phyloP scores from a whole-genome alignment of 2,113 vertebrate genomes.

The Chaetura pelagica region DNA sequence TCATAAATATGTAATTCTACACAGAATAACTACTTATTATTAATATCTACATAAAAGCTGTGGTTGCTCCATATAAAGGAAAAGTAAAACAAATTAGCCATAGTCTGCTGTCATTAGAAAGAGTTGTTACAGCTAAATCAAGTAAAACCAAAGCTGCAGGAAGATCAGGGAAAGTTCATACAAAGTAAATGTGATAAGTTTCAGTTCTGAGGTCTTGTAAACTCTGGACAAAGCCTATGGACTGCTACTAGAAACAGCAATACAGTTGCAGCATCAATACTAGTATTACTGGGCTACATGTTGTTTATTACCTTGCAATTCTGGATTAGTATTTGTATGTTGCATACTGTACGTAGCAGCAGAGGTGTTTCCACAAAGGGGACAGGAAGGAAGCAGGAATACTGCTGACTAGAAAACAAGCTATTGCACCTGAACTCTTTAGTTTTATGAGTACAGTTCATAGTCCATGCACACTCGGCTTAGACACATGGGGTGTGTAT shows the following conservation, averaged over 20 bases:
- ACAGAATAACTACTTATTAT: neutral
- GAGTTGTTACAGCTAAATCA: neutral
- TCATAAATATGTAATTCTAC: neutral
- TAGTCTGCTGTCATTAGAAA: neutral
- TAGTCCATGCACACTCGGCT: neutral
- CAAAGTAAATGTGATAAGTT: neutral
- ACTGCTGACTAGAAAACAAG: neutral
- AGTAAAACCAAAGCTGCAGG: neutral
- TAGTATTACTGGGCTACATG: neutral
- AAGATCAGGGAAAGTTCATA: neutral
- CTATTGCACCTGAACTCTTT: neutral
- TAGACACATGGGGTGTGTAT: neutral
- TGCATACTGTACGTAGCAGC: neutral
- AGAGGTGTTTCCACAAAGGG: neutral
- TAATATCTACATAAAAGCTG: neutral
- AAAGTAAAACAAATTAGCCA: neutral
- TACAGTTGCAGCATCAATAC: neutral
- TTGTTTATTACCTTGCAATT: neutral
- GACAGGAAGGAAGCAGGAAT: neutral
- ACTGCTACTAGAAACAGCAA: neutral
- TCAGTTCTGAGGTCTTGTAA: neutral
- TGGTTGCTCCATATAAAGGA: neutral
- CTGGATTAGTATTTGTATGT: neutral
- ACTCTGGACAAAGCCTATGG: neutral
- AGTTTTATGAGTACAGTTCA: slow-evolving; percentile 3